Evolutionary conservation across 2,113 vertebrate genomes (phyloP).

Genomic region (Emydura subglobosa): DNA sequence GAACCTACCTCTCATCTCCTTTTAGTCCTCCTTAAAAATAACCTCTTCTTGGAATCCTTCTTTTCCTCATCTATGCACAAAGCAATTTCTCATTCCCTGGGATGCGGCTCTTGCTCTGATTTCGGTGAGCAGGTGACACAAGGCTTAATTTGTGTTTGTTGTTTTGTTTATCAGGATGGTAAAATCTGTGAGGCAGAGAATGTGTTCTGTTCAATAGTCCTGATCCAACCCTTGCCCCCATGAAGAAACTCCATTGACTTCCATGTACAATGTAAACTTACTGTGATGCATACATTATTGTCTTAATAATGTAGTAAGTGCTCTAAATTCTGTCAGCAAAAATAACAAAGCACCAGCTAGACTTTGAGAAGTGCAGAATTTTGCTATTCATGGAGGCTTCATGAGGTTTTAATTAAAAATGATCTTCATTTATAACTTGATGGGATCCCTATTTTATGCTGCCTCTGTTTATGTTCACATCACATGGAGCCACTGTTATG

Average conservation of each 20-base stretch:
- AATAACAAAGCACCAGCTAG: neutral
- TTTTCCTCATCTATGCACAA: neutral
- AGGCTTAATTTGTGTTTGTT: neutral
- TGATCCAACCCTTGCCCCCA: neutral
- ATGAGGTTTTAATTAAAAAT: neutral
- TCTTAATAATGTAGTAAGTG: neutral
- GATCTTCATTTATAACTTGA: neutral
- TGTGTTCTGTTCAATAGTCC: neutral
- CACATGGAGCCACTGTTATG: neutral
- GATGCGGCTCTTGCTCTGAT: neutral
- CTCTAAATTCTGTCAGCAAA: neutral
- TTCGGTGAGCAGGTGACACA: neutral
- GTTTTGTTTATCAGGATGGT: neutral
- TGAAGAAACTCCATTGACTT: neutral
- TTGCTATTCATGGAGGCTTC: too few relatives aligned
- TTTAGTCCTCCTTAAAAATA: too few relatives aligned
- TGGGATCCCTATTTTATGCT: neutral
- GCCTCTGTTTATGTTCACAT: neutral
- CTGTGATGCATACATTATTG: neutral
- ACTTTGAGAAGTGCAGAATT: neutral
- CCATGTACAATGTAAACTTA: neutral
- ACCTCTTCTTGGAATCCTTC: neutral
- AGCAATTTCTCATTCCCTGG: neutral
- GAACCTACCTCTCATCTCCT: neutral
- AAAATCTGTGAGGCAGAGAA: neutral